Evolutionary conservation across 2,113 vertebrate genomes (phyloP), one percentile per base, ranked within the genome.

Genomic region (Lepus americanus): DNA sequence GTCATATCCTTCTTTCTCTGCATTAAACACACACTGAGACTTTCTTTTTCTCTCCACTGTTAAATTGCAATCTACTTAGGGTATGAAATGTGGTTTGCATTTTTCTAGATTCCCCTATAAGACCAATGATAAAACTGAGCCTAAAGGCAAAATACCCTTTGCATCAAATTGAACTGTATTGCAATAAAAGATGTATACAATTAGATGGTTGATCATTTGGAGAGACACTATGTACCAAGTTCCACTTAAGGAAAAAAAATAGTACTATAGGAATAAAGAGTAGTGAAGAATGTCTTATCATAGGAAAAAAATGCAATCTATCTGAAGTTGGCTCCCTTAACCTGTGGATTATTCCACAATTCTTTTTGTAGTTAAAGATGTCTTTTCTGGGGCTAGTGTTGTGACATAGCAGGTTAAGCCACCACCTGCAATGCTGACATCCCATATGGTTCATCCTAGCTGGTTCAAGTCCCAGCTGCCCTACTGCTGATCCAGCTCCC

Each of bases 251-350:
- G 85, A 76, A 86, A 73, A 72, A 83, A 64, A 76, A 36, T 44
- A 36, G 19, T 3, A 66, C 66, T 69, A 10, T 25, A 9, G 59
- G 8, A 92, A 69, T 64, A 63, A 92, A 73, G 25, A 9, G 1
- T 55, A 91, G 67, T 73, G 23, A 87, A 92, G 5, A 89, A 67
- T 61, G 22, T 74, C 92, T 89, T 55, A 61, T 70, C 67, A 91
- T 22, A 69, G 22, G 63, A 69, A 79, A 36, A 82, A 81, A 87
- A 69, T 33, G 25, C 31, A 80, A 92, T 4, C 20, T 51, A 83
- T 76, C 27, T 53, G 22, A 76, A 93, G 36, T 64, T 33, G 13
- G 13, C 20, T 73, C 49, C 29, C 33, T 66, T 66, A 88, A 81
- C 17, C 64, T 33, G 31, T 53, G 8, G 5, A 83, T 81, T 76